phyloP scores from a whole-genome alignment of 2,888 invertebrate species.

The Crepidodera aurea region DNA sequence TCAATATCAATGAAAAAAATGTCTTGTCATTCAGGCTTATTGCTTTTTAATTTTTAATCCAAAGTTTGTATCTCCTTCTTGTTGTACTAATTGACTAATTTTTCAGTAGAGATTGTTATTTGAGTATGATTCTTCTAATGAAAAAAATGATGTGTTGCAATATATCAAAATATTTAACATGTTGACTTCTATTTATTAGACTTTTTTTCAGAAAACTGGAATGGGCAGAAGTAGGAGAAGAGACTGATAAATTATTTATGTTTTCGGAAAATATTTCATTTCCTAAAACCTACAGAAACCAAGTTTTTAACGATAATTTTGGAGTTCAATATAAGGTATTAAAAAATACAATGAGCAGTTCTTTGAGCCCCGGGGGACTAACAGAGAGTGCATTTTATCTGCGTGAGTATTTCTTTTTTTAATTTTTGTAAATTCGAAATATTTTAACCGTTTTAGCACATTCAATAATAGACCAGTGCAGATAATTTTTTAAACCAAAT shows the following conservation, averaged over 20 bases:
- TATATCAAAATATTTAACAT: not conserved
- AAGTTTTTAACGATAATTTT: constrained; percentile 61
- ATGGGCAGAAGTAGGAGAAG: constrained; percentile 60
- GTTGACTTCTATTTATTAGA: not conserved
- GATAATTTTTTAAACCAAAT: too few relatives aligned
- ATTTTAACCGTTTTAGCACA: too few relatives aligned
- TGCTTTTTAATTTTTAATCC: too few relatives aligned
- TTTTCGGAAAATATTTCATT: constrained; percentile 30
- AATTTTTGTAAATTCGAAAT: not conserved
- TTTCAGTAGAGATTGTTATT: too few relatives aligned
- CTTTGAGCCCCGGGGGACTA: constrained; percentile 56
- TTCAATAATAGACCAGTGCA: too few relatives aligned
- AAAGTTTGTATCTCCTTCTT: too few relatives aligned
- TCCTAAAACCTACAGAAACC: constrained; percentile 58
- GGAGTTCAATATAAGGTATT: constrained; percentile 53
- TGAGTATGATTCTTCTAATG: too few relatives aligned
- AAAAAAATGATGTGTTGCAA: too few relatives aligned
- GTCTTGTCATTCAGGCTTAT: too few relatives aligned
- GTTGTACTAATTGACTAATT: too few relatives aligned
- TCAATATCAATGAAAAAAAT: too few relatives aligned
- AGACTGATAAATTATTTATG: constrained; percentile 45
- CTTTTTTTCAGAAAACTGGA: constrained; percentile 58
- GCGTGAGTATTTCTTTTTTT: constrained; percentile 52
- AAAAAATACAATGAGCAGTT: constrained; percentile 48
- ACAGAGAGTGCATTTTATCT: constrained; percentile 61